Conservation (phyloP, 2,888 invertebrate genomes). For the Luperina nickerlii region DNA sequence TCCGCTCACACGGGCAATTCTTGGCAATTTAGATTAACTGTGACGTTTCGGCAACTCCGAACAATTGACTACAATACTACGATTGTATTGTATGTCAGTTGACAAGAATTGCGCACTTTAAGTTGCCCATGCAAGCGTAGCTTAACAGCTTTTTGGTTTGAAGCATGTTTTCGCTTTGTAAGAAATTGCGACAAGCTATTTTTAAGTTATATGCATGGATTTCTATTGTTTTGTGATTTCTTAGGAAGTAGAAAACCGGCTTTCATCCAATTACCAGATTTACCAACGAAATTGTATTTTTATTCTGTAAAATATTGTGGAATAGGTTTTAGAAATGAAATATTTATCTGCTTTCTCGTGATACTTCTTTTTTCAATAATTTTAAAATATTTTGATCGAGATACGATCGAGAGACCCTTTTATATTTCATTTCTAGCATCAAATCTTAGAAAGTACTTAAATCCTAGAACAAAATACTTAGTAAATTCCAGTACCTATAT, state of each 20-base stretch:
- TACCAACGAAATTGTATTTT: not conserved
- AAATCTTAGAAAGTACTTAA: conserved; percentile 29
- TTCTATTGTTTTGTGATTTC: conserved; percentile 20
- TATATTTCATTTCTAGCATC: conserved; percentile 23
- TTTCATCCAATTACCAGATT: not conserved
- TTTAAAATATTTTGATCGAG: not conserved
- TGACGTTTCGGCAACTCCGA: not conserved
- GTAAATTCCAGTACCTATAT: not conserved
- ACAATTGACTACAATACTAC: not conserved
- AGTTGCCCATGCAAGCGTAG: not conserved
- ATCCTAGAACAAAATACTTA: conserved; percentile 1
- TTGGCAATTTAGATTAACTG: not conserved
- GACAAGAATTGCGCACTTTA: not conserved
- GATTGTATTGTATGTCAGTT: not conserved
- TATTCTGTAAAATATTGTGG: conserved; percentile 4
- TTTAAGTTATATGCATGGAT: not conserved
- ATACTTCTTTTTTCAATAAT: not conserved
- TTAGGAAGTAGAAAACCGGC: not conserved
- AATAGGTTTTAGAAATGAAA: conserved; percentile 15
- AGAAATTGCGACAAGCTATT: conserved; percentile 8
- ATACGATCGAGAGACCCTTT: too few species aligned
- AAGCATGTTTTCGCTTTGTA: conserved; percentile 37
- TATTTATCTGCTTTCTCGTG: not conserved
- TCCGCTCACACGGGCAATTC: not conserved
- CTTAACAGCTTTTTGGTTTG: conserved; percentile 1